These are phyloP conservation scores for Nipponacmea schrenckii DNA, from an alignment of 2,888 invertebrate genomes.

Conservation along the genomic window DNA sequence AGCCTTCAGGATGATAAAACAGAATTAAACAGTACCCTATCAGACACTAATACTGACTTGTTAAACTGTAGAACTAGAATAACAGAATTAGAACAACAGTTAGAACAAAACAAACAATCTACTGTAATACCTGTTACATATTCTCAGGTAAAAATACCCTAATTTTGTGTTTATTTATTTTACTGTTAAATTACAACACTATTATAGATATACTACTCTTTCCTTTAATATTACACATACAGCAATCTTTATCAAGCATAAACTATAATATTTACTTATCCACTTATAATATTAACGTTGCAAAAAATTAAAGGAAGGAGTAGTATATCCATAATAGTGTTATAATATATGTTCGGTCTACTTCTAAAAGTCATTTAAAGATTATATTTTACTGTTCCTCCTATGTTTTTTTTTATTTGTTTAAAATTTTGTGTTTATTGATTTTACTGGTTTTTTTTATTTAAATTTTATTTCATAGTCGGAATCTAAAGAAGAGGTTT, in stretches of 20 bases:
- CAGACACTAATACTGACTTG: conserved; percentile 36
- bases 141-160: conserved; percentile 9
- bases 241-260: too few relatives aligned
- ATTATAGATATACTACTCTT: too few relatives aligned
- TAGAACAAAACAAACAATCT: conserved; percentile 31
- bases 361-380: too few relatives aligned
- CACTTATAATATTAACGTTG: too few relatives aligned
- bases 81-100: conserved; percentile 37
- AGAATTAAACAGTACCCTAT: conserved; percentile 32
- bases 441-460: background rate
- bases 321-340: too few relatives aligned
- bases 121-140: conserved; percentile 23
- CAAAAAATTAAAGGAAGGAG: too few relatives aligned
- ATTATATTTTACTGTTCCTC: too few relatives aligned
- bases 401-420: background rate
- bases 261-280: too few relatives aligned
- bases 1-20: conserved; percentile 34
- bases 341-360: too few relatives aligned
- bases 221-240: too few relatives aligned
- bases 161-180: background rate
- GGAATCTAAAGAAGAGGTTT: conserved; percentile 19
- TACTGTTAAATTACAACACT: too few relatives aligned
- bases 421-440: background rate
- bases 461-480: conserved; percentile 6
- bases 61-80: conserved; percentile 34